A percentile compares a stretch with the other conserved stretches of the same genome.
Conservation (phyloP, 2,888 invertebrate species). For the Amiota mariae region DNA sequence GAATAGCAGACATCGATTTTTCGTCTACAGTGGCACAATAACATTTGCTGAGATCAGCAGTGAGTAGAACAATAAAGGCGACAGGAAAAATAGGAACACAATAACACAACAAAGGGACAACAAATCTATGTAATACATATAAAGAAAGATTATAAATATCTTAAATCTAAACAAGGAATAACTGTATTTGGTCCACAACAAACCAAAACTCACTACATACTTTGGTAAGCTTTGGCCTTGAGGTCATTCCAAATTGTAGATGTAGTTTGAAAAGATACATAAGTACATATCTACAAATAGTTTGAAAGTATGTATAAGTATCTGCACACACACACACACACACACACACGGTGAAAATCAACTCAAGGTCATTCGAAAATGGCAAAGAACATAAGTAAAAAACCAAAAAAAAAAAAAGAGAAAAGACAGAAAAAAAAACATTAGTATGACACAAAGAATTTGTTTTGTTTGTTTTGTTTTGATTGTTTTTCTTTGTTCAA, state of each 20-base stretch:
- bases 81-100: conserved; percentile 3
- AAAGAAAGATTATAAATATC: too few species aligned
- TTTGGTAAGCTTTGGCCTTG: background rate
- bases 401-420: conserved; percentile 37
- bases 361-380: conserved; percentile 58
- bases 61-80: conserved; percentile 37
- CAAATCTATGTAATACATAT: background rate
- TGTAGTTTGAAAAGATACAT: background rate
- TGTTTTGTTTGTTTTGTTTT: background rate
- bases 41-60: conserved; percentile 34
- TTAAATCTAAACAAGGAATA: too few species aligned
- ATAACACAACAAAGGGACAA: background rate
- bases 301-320: background rate
- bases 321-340: conserved; percentile 4
- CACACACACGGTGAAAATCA: conserved; percentile 22
- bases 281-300: background rate
- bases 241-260: conserved; percentile 14
- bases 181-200: too few species aligned
- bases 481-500: conserved; percentile 14
- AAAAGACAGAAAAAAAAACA: conserved; percentile 32
- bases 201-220: too few species aligned
- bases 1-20: conserved; percentile 26
- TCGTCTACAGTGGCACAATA: conserved; percentile 17
- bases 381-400: background rate
- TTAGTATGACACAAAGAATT: background rate